These are phyloP conservation scores for Nesogale talazaci DNA, from an alignment of 2,113 vertebrate species.

Conservation along the genomic window DNA sequence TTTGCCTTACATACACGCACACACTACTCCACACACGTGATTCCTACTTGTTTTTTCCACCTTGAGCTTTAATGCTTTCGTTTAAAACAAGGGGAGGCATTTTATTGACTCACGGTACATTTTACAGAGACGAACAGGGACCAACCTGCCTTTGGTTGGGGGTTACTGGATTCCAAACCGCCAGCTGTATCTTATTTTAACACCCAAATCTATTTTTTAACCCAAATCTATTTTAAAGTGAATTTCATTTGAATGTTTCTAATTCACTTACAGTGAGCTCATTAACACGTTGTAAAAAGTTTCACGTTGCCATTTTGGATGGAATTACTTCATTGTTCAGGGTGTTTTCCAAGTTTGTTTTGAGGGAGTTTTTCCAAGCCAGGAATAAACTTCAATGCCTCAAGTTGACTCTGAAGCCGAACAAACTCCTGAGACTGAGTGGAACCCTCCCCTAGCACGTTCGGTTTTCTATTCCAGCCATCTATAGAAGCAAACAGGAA, in stretches of 20 bases:
- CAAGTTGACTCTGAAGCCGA: constrained; percentile 60
- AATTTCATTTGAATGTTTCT: constrained; percentile 64
- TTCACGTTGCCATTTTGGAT: constrained; percentile 52
- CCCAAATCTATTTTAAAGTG: constrained; percentile 66
- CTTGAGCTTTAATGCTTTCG: neutral
- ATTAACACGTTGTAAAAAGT: constrained; percentile 39
- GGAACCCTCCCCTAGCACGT: constrained; percentile 31
- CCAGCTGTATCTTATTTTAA: constrained; percentile 57
- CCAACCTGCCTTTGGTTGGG: constrained; percentile 1
- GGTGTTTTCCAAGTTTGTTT: constrained; percentile 55
- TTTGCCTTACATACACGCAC: neutral
- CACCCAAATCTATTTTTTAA: constrained; percentile 58
- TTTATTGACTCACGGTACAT: constrained; percentile 20
- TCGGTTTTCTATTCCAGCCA: neutral
- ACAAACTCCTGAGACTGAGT: neutral
- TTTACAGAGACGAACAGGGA: neutral
- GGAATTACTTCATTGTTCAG: neutral
- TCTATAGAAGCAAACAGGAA: constrained; percentile 30
- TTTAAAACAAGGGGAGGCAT: neutral
- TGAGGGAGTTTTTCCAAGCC: constrained; percentile 53
- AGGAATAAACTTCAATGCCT: constrained; percentile 64
- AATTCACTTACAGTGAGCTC: constrained; percentile 61
- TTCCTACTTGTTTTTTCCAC: neutral
- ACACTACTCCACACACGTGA: neutral
- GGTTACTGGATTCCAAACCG: constrained; percentile 38